Evolutionary conservation across 2,113 vertebrate species (phyloP).

Genomic region (Bucco capensis): DNA sequence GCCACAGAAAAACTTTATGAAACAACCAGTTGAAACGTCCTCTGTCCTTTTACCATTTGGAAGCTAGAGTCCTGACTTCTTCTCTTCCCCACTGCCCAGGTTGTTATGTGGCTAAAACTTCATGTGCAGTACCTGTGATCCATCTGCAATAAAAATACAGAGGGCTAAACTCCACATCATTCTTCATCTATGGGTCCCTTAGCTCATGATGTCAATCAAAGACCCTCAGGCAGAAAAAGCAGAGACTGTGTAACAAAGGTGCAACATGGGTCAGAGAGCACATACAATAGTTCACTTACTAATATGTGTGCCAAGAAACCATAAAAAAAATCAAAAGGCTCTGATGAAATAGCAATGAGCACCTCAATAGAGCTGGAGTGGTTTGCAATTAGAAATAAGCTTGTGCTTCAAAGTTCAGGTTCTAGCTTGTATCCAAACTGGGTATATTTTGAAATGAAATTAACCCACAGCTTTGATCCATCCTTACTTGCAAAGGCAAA

Average conservation of each 20-base stretch:
- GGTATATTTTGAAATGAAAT: neutral
- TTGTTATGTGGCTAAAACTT: neutral
- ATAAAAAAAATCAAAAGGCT: conserved; percentile 7
- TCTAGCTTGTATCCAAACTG: neutral
- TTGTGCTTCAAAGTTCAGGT: neutral
- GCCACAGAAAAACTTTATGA: neutral
- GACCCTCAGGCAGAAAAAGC: neutral
- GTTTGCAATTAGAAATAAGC: neutral
- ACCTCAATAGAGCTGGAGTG: neutral
- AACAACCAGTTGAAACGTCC: neutral
- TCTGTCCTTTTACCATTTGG: neutral
- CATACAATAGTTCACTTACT: neutral
- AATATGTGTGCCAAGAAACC: neutral
- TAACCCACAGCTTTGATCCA: neutral
- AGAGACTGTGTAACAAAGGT: neutral
- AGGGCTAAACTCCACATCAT: neutral
- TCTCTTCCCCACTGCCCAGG: accelerated
- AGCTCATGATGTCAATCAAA: neutral
- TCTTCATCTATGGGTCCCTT: neutral
- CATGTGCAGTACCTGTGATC: neutral
- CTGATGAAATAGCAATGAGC: neutral
- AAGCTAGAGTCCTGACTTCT: neutral
- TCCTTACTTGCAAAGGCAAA: neutral
- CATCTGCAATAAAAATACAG: neutral
- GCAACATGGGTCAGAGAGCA: neutral